Conservation (phyloP, 2,113 vertebrate genomes). For the Platycercus adscitus region DNA sequence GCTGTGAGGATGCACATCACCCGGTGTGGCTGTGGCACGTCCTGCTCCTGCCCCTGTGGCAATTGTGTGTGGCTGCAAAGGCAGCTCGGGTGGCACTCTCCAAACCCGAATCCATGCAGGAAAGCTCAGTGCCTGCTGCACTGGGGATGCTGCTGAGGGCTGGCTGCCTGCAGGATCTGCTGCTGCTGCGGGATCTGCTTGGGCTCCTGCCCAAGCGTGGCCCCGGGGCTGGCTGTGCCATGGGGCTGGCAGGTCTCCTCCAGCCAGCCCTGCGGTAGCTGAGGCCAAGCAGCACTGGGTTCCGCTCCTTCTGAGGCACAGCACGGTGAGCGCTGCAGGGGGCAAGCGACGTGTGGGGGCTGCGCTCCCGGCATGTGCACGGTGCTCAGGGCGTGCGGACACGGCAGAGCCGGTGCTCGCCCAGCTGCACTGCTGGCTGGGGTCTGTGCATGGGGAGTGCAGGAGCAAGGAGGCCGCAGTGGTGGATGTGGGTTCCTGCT, state of each 20-base stretch:
- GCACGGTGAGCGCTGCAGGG: fast-evolving
- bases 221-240: fast-evolving
- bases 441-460: fast-evolving
- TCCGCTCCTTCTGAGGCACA: not conserved
- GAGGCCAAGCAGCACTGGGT: not conserved
- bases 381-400: fast-evolving
- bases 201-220: not conserved
- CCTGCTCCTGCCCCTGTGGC: not conserved
- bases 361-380: fast-evolving
- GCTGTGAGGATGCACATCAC: not conserved
- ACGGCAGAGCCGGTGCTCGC: fast-evolving
- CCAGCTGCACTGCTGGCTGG: fast-evolving
- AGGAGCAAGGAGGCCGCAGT: fast-evolving
- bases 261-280: fast-evolving
- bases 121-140: fast-evolving
- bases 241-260: fast-evolving
- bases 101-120: no score
- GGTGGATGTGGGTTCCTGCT: not conserved
- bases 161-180: not conserved
- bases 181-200: not conserved
- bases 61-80: not conserved
- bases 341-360: not conserved
- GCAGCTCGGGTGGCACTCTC: not conserved
- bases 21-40: fast-evolving
- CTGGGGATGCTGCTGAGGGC: not conserved